Evolutionary conservation across 1,140 invertebrate genomes (phyloP).

Genomic region (Eumeta japonica): DNA sequence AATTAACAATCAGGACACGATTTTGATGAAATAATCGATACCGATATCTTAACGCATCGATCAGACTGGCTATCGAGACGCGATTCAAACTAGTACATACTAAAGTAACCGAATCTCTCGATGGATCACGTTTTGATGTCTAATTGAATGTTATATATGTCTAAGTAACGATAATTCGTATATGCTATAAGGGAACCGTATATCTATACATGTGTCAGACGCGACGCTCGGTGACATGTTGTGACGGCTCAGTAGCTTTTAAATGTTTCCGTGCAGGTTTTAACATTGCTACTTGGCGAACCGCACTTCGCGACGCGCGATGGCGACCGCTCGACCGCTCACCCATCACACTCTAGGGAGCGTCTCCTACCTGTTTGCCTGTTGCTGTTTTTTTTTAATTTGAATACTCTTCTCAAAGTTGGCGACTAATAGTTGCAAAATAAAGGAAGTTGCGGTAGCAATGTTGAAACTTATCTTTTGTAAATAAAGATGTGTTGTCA

Average conservation of each 20-base stretch:
- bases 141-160: conserved; percentile 50
- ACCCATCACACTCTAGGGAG: too few species aligned
- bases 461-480: conserved; percentile 44
- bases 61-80: too few species aligned
- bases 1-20: too few species aligned
- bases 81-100: too few species aligned
- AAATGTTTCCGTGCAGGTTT: conserved; percentile 37
- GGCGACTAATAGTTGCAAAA: conserved; percentile 19
- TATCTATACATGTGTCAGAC: too few species aligned
- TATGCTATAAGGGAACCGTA: too few species aligned
- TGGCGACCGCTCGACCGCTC: too few species aligned
- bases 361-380: not conserved
- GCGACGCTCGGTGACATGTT: conserved; percentile 29
- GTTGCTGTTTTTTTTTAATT: not conserved
- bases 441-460: conserved; percentile 30
- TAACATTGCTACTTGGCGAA: conserved; percentile 48
- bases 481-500: conserved; percentile 39
- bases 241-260: conserved; percentile 35
- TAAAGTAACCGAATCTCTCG: conserved; percentile 24
- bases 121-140: conserved; percentile 34
- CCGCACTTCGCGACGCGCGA: too few species aligned
- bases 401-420: conserved; percentile 40
- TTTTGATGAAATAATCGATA: too few species aligned
- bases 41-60: too few species aligned
- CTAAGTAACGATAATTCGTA: conserved; percentile 32